phyloP scores from a whole-genome alignment of 64 coral and sea anemone species.

The Pocillopora verrucosa region DNA sequence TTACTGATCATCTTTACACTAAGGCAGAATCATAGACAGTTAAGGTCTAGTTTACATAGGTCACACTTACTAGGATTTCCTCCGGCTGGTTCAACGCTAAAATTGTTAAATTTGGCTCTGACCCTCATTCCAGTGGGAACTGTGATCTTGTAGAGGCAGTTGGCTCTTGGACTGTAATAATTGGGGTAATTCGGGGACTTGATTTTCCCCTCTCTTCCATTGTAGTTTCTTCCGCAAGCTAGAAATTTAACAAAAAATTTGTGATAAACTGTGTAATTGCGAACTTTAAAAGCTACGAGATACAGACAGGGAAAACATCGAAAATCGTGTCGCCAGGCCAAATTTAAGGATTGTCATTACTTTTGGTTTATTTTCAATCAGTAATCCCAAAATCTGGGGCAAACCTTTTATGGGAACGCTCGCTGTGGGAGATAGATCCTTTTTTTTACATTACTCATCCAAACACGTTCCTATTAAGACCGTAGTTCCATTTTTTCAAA shows the following conservation, averaged over 20 bases:
- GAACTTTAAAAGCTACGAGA: background rate
- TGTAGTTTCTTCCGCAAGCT: slow-evolving; percentile 53
- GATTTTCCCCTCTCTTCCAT: slow-evolving; percentile 6
- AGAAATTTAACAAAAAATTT: background rate
- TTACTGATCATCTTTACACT: too few species aligned
- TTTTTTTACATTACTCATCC: too few species aligned
- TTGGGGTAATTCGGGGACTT: slow-evolving; percentile 47
- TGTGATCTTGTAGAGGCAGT: slow-evolving; percentile 53
- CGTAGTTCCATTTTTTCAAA: too few species aligned
- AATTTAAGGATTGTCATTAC: too few species aligned
- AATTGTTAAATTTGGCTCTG: slow-evolving; percentile 27
- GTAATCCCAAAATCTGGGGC: too few species aligned
- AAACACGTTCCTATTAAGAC: too few species aligned
- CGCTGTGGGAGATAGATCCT: too few species aligned
- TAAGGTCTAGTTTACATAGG: background rate
- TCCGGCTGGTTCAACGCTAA: slow-evolving; percentile 23
- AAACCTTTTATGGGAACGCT: too few species aligned
- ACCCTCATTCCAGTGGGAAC: slow-evolving; percentile 30
- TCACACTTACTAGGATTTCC: background rate
- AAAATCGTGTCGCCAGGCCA: too few species aligned
- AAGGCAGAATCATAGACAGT: too few species aligned
- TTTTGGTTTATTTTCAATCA: too few species aligned
- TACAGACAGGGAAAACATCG: too few species aligned
- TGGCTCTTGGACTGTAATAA: slow-evolving; percentile 19
- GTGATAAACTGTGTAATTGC: background rate